Evolutionary conservation across 1,140 invertebrate species (phyloP).

Genomic region (Dinoponera quadriceps): DNA sequence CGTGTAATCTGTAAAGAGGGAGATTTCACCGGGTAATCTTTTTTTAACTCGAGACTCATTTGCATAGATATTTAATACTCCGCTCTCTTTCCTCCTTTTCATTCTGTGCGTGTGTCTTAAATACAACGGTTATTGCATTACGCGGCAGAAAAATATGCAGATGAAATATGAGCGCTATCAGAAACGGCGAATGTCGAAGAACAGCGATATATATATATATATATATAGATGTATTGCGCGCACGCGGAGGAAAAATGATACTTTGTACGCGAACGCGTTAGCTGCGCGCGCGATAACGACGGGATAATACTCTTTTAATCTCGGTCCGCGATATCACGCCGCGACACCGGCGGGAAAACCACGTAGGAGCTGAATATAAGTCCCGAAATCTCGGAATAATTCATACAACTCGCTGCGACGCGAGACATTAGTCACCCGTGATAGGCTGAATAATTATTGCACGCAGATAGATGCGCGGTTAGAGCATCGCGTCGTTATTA

Average conservation of each 20-base stretch:
- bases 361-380: constrained; percentile 31
- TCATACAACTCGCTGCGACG: constrained; percentile 39
- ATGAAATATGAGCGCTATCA: constrained; percentile 43
- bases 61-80: background rate
- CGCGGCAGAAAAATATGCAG: constrained; percentile 19
- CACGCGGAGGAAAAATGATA: constrained; percentile 23
- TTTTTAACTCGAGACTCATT: background rate
- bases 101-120: constrained; percentile 1
- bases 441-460: constrained; percentile 66
- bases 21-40: too few species aligned
- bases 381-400: constrained; percentile 49
- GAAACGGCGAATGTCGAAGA: constrained; percentile 14
- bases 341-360: constrained; percentile 7
- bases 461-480: constrained; percentile 56
- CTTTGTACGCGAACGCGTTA: constrained; percentile 16
- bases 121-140: constrained; percentile 16
- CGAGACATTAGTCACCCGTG: constrained; percentile 34
- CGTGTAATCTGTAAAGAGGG: background rate
- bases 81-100: background rate
- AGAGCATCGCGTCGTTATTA: constrained; percentile 21
- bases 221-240: too few species aligned
- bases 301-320: constrained; percentile 41
- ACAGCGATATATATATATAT: background rate
- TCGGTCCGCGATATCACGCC: constrained; percentile 2
- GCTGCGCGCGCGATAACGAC: constrained; percentile 10